Conservation (phyloP, 2,113 vertebrate species). For the Cepphus grylle region DNA sequence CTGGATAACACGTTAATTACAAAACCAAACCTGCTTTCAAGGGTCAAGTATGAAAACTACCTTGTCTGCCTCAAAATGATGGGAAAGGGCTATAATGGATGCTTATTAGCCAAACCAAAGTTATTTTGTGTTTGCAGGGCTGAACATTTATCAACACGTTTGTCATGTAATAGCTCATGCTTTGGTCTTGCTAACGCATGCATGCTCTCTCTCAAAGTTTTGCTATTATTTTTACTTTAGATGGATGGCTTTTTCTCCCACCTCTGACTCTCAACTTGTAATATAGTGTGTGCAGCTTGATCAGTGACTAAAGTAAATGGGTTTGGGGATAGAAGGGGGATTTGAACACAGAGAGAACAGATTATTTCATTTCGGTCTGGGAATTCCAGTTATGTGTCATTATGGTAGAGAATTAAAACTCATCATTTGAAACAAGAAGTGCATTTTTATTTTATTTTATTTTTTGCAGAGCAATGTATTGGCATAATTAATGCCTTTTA, state of each 20-base stretch:
- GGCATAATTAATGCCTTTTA: conserved; percentile 51
- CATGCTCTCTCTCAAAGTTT: conserved; percentile 22
- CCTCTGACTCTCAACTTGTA: conserved; percentile 32
- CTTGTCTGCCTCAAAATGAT: not conserved
- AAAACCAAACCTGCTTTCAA: conserved; percentile 37
- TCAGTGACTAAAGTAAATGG: not conserved
- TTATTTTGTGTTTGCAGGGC: conserved; percentile 42
- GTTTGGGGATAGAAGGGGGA: not conserved
- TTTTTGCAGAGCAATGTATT: conserved; percentile 22
- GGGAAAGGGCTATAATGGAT: conserved; percentile 2
- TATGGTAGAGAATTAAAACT: conserved; percentile 54
- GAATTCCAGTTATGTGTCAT: conserved; percentile 45
- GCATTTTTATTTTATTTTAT: not conserved
- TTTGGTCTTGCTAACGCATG: conserved; percentile 5
- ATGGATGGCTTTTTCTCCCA: conserved; percentile 14
- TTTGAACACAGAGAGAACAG: conserved; percentile 24
- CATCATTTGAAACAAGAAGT: conserved; percentile 45
- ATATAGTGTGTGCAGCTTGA: not conserved
- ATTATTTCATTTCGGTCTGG: conserved; percentile 30
- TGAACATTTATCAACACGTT: not conserved
- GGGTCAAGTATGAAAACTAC: conserved; percentile 26
- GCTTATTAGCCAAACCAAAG: conserved; percentile 8
- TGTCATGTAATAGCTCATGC: not conserved
- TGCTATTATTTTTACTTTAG: conserved; percentile 53
- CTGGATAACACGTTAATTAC: conserved; percentile 39